phyloP scores from a whole-genome alignment of 2,888 invertebrate genomes.

The Pterostichus madidus region DNA sequence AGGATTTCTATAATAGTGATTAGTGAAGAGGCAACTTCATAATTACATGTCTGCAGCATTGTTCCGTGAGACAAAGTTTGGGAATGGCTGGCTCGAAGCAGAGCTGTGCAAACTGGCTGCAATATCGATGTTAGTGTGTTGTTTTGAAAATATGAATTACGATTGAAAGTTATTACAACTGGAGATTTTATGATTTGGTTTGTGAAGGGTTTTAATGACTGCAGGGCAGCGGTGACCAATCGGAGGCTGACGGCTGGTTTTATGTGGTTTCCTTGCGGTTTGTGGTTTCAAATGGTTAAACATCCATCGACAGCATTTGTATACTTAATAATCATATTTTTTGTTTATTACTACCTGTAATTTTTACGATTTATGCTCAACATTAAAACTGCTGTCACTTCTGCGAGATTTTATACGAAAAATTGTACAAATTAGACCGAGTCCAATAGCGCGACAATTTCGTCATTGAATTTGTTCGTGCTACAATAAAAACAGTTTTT shows the following conservation, averaged over 20 bases:
- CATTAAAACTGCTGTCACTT: no score
- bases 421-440: no score
- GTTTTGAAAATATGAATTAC: constrained; percentile 8
- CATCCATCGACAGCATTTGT: constrained; percentile 23
- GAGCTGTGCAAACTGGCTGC: background rate
- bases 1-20: no score
- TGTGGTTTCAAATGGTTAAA: constrained; percentile 42
- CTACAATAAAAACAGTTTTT: no score
- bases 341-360: constrained; percentile 4
- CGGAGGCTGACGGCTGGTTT: constrained; percentile 17
- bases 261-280: constrained; percentile 30
- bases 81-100: no score
- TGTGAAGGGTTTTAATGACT: constrained; percentile 27
- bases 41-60: no score
- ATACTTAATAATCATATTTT: constrained; percentile 23
- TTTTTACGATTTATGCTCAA: background rate
- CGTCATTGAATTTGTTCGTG: no score
- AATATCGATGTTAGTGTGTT: background rate
- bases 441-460: no score
- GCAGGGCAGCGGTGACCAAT: background rate
- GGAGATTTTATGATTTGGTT: constrained; percentile 11
- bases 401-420: no score
- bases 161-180: constrained; percentile 1
- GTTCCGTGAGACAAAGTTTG: no score
- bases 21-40: no score